Evolutionary conservation across 2,797 vertebrate genomes (phyloP).

Genomic region (Tolypeutes matacus): DNA sequence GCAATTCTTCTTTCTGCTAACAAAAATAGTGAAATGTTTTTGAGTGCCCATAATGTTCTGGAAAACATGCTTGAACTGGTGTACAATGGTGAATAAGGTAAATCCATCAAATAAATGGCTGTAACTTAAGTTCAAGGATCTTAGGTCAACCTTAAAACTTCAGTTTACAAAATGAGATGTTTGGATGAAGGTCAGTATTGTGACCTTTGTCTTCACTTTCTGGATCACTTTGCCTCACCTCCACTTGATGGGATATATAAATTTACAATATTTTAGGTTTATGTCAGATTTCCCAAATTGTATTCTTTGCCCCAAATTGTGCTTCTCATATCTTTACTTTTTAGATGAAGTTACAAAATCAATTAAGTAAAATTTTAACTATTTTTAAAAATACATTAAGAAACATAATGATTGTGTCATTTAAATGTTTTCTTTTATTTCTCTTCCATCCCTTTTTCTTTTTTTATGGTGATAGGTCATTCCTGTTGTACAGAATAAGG

Average conservation of each 20-base stretch:
- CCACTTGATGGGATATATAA: background rate
- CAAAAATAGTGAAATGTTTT: background rate
- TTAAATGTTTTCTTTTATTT: background rate
- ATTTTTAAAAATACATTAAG: background rate
- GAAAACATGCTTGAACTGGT: background rate
- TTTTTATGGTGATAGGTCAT: conserved; percentile 74
- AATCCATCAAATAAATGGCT: background rate
- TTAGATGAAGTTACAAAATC: conserved; percentile 21
- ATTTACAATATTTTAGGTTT: background rate
- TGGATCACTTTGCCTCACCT: background rate
- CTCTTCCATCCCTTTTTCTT: background rate
- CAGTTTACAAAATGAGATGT: background rate
- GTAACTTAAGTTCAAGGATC: background rate
- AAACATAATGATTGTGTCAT: background rate
- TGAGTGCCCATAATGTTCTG: background rate
- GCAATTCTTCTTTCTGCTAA: background rate
- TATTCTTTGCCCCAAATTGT: conserved; percentile 10
- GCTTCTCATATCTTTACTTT: conserved; percentile 16
- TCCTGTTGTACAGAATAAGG: conserved; percentile 80
- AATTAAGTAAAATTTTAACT: conserved; percentile 4
- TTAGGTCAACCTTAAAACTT: background rate
- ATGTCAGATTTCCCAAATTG: background rate
- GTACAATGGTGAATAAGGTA: background rate
- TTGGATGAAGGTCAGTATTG: background rate
- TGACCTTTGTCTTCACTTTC: background rate